phyloP scores from a whole-genome alignment of 2,797 vertebrate genomes.

The Arctocebus calabarensis region DNA sequence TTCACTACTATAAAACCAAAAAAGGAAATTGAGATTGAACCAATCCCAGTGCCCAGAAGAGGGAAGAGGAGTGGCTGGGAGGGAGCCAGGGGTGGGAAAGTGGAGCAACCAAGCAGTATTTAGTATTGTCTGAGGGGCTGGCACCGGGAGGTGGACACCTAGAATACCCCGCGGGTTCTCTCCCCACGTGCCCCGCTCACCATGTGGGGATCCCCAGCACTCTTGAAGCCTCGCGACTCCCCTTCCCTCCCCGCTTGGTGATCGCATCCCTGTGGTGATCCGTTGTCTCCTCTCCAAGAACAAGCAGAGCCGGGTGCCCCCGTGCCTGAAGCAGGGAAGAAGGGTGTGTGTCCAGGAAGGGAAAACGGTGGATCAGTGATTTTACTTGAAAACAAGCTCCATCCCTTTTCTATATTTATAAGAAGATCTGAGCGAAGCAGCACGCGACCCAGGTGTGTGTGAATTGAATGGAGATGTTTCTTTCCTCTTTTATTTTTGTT shows the following conservation, averaged over 20 bases:
- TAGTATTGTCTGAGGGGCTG: slow-evolving; percentile 78
- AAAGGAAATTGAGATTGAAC: slow-evolving; percentile 87
- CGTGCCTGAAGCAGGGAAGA: slow-evolving; percentile 63
- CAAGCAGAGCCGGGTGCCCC: slow-evolving; percentile 61
- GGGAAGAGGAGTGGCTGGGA: slow-evolving; percentile 75
- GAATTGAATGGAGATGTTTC: slow-evolving; percentile 87
- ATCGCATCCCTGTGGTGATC: slow-evolving; percentile 64
- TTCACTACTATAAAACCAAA: slow-evolving; percentile 91
- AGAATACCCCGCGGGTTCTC: slow-evolving; percentile 77
- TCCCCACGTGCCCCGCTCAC: slow-evolving; percentile 59
- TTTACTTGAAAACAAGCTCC: slow-evolving; percentile 89
- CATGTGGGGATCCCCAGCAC: slow-evolving; percentile 58
- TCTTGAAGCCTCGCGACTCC: slow-evolving; percentile 44
- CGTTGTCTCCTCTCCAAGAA: slow-evolving; percentile 55
- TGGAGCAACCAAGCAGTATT: slow-evolving; percentile 90
- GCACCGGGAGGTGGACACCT: slow-evolving; percentile 78
- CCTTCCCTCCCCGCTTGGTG: slow-evolving; percentile 71
- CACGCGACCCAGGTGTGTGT: slow-evolving; percentile 88
- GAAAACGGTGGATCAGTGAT: slow-evolving; percentile 81
- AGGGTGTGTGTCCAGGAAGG: slow-evolving; percentile 79
- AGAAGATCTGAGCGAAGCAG: slow-evolving; percentile 88
- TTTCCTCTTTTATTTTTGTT: slow-evolving; percentile 86
- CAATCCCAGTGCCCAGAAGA: slow-evolving; percentile 88
- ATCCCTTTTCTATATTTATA: slow-evolving; percentile 90
- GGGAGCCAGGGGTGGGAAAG: slow-evolving; percentile 78